Percentiles rank a stretch among this genome's conserved stretches.
Evolutionary conservation across 2,113 vertebrate genomes (phyloP).

Genomic region (Corythoichthys intestinalis): DNA sequence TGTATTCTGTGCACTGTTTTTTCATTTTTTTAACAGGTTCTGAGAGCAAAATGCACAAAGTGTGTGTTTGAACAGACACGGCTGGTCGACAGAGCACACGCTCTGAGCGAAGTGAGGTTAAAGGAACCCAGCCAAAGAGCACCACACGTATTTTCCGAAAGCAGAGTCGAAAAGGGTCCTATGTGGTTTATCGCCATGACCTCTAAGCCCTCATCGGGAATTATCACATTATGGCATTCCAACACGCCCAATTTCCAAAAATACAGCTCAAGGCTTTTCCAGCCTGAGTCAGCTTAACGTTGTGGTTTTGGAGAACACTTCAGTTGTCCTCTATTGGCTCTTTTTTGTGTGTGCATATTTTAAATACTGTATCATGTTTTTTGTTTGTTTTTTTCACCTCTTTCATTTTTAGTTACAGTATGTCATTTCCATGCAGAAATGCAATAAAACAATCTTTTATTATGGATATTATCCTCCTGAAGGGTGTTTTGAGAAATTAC

Average conservation of each 20-base stretch:
- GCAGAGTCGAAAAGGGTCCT: conserved; percentile 48
- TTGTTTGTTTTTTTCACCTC: background rate
- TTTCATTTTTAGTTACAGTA: conserved; percentile 13
- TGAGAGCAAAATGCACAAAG: conserved; percentile 56
- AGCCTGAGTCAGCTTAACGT: conserved; percentile 60
- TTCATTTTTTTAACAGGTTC: conserved; percentile 30
- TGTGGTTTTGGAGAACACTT: conserved; percentile 57
- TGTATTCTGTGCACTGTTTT: conserved; percentile 38
- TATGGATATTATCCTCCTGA: too few relatives aligned
- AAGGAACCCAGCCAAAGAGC: conserved; percentile 44
- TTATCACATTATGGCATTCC: conserved; percentile 77
- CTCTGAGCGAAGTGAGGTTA: conserved; percentile 28
- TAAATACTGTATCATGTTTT: conserved; percentile 49
- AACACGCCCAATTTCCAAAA: conserved; percentile 72
- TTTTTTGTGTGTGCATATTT: conserved; percentile 54
- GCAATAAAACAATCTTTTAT: conserved; percentile 38
- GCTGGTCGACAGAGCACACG: conserved; percentile 49
- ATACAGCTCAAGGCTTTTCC: conserved; percentile 64
- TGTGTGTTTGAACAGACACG: conserved; percentile 68
- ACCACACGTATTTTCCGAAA: conserved; percentile 69
- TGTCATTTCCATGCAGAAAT: conserved; percentile 46
- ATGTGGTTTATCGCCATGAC: conserved; percentile 71
- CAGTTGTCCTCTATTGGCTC: conserved; percentile 35
- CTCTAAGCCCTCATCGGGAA: conserved; percentile 70
- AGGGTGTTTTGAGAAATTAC: background rate